Percentiles rank a stretch among this genome's conserved stretches.
These are phyloP conservation scores for Mormyrus lacerda DNA, from an alignment of 2,113 vertebrate genomes.

Conservation along the genomic window DNA sequence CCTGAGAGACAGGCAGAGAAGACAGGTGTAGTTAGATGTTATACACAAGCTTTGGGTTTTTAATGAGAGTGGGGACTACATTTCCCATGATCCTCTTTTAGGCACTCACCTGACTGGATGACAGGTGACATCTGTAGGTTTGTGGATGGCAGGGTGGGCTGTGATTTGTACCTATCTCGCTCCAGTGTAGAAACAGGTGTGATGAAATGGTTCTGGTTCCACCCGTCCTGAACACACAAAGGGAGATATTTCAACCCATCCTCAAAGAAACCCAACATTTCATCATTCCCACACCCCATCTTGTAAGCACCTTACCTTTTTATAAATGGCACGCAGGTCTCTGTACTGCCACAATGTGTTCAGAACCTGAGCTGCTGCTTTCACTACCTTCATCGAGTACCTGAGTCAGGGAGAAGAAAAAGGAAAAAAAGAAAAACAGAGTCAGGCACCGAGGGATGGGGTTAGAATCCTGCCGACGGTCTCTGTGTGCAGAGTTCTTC, in stretches of 20 bases:
- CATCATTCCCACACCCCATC: background rate
- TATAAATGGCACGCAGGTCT: slow-evolving; percentile 95
- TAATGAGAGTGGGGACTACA: background rate
- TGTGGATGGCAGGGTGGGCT: slow-evolving; percentile 80
- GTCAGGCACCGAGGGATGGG: background rate
- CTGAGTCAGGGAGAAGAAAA: slow-evolving; percentile 47
- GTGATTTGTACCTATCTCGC: slow-evolving; percentile 88
- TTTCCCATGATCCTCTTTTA: background rate
- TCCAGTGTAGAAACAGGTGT: slow-evolving; percentile 92
- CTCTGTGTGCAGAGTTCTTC: background rate
- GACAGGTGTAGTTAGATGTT: background rate
- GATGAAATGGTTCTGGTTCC: slow-evolving; percentile 98
- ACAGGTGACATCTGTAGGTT: slow-evolving; percentile 89
- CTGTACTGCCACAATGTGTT: slow-evolving; percentile 96
- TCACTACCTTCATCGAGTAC: slow-evolving; percentile 93
- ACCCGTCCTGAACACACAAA: slow-evolving; percentile 73
- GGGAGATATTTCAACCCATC: background rate
- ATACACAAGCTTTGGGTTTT: slow-evolving; percentile 22
- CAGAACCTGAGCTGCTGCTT: slow-evolving; percentile 92
- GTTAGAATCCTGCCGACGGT: background rate
- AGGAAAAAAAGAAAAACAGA: background rate
- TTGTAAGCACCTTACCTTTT: slow-evolving; percentile 72
- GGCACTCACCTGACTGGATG: slow-evolving; percentile 78
- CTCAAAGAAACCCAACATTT: slow-evolving; percentile 21
- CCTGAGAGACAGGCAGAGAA: slow-evolving; percentile 55